phyloP scores from a whole-genome alignment of 2,797 vertebrate species.

The Neosilurus hyrtlii region DNA sequence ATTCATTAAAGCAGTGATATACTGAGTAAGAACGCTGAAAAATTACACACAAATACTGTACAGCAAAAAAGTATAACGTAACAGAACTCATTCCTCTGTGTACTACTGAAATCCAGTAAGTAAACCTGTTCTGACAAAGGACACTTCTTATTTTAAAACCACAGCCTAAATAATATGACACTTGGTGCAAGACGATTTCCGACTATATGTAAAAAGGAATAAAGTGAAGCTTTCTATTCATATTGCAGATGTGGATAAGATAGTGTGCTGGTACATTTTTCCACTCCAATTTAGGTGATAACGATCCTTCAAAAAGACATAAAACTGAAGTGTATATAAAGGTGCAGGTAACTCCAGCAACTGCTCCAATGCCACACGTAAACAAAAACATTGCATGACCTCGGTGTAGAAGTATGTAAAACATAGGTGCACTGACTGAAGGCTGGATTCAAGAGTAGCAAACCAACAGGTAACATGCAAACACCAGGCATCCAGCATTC shows the following conservation, averaged over 20 bases:
- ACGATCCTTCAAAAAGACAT: constrained; percentile 1
- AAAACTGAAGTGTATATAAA: constrained; percentile 6
- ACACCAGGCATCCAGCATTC: constrained; percentile 11
- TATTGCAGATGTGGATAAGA: constrained; percentile 12
- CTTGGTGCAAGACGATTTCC: constrained; percentile 22
- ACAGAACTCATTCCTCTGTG: not conserved
- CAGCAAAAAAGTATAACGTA: constrained; percentile 1
- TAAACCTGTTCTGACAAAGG: constrained; percentile 21
- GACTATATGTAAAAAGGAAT: constrained; percentile 1
- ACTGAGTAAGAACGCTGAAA: constrained; percentile 27
- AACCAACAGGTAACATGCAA: constrained; percentile 13
- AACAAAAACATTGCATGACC: constrained; percentile 6
- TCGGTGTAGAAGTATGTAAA: not conserved
- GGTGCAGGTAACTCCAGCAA: not conserved
- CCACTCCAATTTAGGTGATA: not conserved
- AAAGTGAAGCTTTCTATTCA: constrained; percentile 3
- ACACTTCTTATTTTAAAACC: constrained; percentile 41
- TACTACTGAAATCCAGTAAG: too few relatives aligned
- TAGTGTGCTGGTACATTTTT: not conserved
- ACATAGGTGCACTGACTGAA: constrained; percentile 1
- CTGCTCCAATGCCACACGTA: constrained; percentile 2
- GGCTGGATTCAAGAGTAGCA: constrained; percentile 10
- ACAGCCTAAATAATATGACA: constrained; percentile 18
- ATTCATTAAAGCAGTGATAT: constrained; percentile 34
- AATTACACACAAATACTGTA: constrained; percentile 2